phyloP scores from a whole-genome alignment of 2,888 invertebrate species.

The Leucoptera coffeella region DNA sequence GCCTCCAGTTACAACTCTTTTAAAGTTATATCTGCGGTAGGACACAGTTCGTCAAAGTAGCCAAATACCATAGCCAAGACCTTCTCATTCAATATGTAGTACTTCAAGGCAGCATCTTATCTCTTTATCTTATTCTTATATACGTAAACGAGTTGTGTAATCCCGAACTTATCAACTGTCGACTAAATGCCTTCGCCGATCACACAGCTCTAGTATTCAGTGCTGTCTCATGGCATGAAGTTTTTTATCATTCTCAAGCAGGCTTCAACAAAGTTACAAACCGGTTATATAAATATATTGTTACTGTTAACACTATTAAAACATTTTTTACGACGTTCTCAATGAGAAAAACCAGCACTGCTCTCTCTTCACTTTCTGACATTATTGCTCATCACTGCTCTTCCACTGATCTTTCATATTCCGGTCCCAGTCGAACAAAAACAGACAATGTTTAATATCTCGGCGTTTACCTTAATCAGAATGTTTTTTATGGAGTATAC shows the following conservation, averaged over 20 bases:
- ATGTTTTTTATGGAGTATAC: no score
- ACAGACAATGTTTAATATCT: background rate
- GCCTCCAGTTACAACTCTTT: conserved; percentile 1
- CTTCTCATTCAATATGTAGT: background rate
- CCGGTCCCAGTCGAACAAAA: background rate
- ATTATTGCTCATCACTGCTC: background rate
- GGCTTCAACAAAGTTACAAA: background rate
- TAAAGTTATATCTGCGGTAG: conserved; percentile 1
- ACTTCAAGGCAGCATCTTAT: conserved; percentile 2
- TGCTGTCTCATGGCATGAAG: background rate
- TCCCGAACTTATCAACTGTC: background rate
- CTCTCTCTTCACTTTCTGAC: background rate
- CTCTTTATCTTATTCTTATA: background rate
- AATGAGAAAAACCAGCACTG: background rate
- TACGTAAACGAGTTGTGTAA: conserved; percentile 2
- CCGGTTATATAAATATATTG: background rate
- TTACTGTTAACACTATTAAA: background rate
- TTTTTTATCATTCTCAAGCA: background rate
- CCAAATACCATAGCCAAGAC: background rate
- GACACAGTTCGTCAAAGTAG: background rate
- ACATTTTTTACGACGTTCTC: background rate
- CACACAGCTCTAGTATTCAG: no score
- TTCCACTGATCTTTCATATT: background rate
- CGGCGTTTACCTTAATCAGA: background rate
- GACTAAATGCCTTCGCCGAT: conserved; percentile 1